Percentiles rank a stretch among this genome's conserved stretches.
Conservation (phyloP, 2,113 vertebrate genomes). For the Stictonetta naevosa region DNA sequence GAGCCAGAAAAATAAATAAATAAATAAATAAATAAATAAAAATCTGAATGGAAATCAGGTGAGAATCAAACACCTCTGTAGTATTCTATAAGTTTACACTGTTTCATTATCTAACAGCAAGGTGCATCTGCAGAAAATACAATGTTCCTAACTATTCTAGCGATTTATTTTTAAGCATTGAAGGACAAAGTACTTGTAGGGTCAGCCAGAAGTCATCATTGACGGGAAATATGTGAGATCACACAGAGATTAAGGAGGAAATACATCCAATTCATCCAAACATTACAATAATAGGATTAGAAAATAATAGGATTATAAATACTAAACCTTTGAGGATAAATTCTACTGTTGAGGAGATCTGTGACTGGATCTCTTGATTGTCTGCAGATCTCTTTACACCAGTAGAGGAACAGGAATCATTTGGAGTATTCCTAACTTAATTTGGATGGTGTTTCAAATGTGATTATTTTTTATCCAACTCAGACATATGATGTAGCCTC, state of each 20-base stretch:
- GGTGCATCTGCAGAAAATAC: constrained; percentile 26
- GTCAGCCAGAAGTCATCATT: constrained; percentile 87
- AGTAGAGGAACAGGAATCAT: background rate
- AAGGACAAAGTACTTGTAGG: constrained; percentile 81
- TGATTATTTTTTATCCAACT: background rate
- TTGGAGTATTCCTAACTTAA: background rate
- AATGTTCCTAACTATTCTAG: background rate
- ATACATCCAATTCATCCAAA: constrained; percentile 89
- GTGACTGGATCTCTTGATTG: constrained; percentile 38
- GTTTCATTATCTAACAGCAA: constrained; percentile 21
- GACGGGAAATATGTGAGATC: constrained; percentile 75
- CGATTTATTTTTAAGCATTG: constrained; percentile 54
- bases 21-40: background rate
- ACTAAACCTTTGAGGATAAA: constrained; percentile 72
- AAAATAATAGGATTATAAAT: constrained; percentile 81
- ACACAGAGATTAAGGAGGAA: constrained; percentile 86
- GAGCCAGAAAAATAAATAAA: background rate
- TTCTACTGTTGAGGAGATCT: constrained; percentile 47
- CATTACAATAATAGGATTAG: constrained; percentile 92
- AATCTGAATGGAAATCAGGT: constrained; percentile 17
- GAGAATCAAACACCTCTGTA: background rate
- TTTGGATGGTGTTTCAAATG: background rate
- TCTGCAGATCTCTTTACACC: constrained; percentile 18
- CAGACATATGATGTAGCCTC: background rate
- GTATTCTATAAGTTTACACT: background rate